Evolutionary conservation across 2,797 vertebrate genomes (phyloP).

Genomic region (Melanotaenia boesemani): DNA sequence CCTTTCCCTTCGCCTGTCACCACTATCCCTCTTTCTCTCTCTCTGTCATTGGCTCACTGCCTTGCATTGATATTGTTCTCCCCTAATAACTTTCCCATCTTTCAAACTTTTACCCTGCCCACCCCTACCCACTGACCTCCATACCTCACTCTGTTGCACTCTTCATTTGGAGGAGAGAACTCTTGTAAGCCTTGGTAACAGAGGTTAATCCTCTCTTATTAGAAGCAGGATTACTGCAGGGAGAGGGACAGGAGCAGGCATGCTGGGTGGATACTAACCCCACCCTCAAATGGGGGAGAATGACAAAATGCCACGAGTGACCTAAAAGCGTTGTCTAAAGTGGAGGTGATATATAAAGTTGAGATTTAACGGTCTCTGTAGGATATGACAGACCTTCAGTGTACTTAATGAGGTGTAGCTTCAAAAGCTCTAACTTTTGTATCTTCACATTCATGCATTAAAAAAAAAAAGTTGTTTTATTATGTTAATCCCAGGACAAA

Average conservation of each 20-base stretch:
- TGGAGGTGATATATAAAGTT: constrained; percentile 39
- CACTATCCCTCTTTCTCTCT: constrained; percentile 38
- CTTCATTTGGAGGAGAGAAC: constrained; percentile 74
- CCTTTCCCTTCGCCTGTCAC: constrained; percentile 18
- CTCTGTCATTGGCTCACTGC: constrained; percentile 38
- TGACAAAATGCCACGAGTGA: constrained; percentile 60
- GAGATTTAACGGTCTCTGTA: constrained; percentile 24
- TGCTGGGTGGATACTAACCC: constrained; percentile 43
- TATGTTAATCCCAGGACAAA: neutral
- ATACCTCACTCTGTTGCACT: constrained; percentile 64
- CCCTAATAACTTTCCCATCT: constrained; percentile 71
- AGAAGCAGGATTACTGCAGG: constrained; percentile 78
- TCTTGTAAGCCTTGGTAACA: constrained; percentile 80
- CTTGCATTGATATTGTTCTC: constrained; percentile 61
- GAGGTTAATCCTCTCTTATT: constrained; percentile 85
- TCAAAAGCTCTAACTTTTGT: neutral
- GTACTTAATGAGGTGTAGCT: constrained; percentile 20
- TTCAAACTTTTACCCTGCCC: constrained; percentile 60
- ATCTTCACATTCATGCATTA: neutral
- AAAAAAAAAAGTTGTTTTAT: neutral
- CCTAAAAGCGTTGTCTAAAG: constrained; percentile 50
- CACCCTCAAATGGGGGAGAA: constrained; percentile 39
- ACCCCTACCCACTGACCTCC: constrained; percentile 63
- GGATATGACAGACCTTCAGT: constrained; percentile 19
- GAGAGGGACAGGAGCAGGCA: constrained; percentile 61